These are phyloP conservation scores for Oncorhynchus keta DNA, from an alignment of 2,113 vertebrate genomes.

Conservation along the genomic window DNA sequence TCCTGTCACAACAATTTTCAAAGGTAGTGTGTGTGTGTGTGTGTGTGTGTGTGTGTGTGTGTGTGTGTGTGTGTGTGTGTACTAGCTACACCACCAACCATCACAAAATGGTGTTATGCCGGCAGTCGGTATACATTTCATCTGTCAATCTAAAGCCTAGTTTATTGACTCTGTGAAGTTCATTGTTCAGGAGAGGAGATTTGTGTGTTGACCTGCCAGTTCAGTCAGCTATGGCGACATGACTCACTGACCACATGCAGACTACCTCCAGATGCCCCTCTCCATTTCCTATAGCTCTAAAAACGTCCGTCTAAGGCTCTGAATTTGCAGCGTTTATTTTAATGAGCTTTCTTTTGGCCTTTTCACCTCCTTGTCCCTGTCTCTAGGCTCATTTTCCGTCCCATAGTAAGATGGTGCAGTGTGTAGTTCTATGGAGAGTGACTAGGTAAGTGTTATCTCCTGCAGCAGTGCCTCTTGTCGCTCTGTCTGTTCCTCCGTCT, in stretches of 20 bases:
- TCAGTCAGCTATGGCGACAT: neutral
- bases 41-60: neutral
- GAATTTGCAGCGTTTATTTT: neutral
- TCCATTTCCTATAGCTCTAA: neutral
- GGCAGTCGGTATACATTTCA: neutral
- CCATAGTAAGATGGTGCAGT: neutral
- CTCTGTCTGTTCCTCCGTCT: slow-evolving; percentile 8
- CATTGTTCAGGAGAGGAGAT: neutral
- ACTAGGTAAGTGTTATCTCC: neutral
- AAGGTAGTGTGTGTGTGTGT: no score
- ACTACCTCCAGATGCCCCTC: neutral
- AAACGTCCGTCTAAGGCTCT: neutral
- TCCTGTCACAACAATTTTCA: neutral
- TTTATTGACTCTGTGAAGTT: no score
- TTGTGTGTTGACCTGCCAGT: neutral
- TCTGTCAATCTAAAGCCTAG: neutral
- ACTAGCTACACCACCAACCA: no score
- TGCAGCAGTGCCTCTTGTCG: neutral
- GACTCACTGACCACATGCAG: neutral
- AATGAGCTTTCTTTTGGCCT: neutral
- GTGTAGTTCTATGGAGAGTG: neutral
- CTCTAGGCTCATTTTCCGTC: neutral
- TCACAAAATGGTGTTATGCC: no score
- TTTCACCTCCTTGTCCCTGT: neutral
- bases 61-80: no score